Base-by-base conservation (phyloP, 2,888 invertebrate species). In the Thymelicus sylvestris region DNA sequence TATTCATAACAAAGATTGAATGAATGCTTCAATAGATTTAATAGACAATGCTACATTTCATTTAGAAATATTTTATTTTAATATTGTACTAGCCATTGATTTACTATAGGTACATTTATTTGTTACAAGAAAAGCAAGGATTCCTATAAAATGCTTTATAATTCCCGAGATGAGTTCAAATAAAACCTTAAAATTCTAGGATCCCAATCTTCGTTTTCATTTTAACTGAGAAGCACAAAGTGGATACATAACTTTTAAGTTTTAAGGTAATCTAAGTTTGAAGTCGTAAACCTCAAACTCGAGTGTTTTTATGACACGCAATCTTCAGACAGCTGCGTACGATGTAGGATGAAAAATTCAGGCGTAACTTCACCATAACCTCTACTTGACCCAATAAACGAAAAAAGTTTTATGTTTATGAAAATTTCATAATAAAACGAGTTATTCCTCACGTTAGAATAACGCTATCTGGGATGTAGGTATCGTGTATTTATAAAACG, bases 401-500 rank as follows among this genome's bases (percentile, higher is more conserved):
- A 10, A 47, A 52, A 44, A 62, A 52, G 44, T 62, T 38, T 52
- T 52, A 44, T 61, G 63, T 68, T 62, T 63, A 68, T 68, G 55
- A 63, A 68, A 63, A 68, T 12, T 55, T 47, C 60, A 67, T 60
- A 68, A 62, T 38, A 63, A 57, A 39, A 48, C 15, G 15, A 66
- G 41, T 19, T 57, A 57, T 10, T 44, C 13, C 24, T 6, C n/a
- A 52, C 19, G 19, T 52, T 7, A 15, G 8, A 47, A 47, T 47
- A 47, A 31, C 0, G 31, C 31, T 19, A 19, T 19, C 19, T 19
- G 19, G 19, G 19, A 31, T 31, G 31, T 24, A 24, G 1, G 24
- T 31, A 31, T 31, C 31, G 31, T 31, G 31, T 31, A 31, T 31
- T 0, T 31, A 31, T 31, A 31, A 31, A 31, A 3, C 31, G 31